Base-by-base conservation (phyloP, 2,797 vertebrate genomes). In the Podarcis lilfordi region DNA sequence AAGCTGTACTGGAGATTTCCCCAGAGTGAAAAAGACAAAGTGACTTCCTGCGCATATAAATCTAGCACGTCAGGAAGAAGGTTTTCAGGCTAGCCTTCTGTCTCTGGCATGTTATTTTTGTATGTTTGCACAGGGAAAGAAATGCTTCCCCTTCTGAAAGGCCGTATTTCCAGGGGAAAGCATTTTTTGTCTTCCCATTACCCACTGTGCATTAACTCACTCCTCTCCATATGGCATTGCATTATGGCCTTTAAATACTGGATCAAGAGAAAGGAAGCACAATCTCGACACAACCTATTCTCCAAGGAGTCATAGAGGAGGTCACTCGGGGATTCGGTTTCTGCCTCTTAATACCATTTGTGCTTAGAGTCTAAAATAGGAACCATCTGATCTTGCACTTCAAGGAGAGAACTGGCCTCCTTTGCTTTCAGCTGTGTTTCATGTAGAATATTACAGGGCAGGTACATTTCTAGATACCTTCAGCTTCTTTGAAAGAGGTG, bases 331-430 rank as follows among this genome's bases (percentile, higher is more conserved):
- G 85, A 90, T 92, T 45, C 27, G 82, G 87, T 92, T 78, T 75
- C 85, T 83, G 79, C 82, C 89, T 89, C 91, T 84, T 90, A 92
- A 87, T 92, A 90, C 91, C 88, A 83, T 80, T 80, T 91, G 80
- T 91, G 90, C 94, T 93, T 91, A 93, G 89, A 85, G 90, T 86
- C 50, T 11, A 92, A 91, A 93, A 93, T 87, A 91, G 91, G 85
- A 91, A 87, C 80, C 19, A 29, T 90, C 82, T 91, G 84, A 89
- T 91, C 82, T 92, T 85, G 27, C 66, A 1, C 5, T 69, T 88
- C 83, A 25, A 29, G 71, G 83, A 85, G 55, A 78, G 29, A 55
- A 78, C 21, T 0, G 0, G 32, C 87, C 4, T 1, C 4, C 69
- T 84, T 50, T 85, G 72, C 72, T 40, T 19, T 5, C 35, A 32